A percentile compares a stretch with the other conserved stretches of the same genome.
Evolutionary conservation across 2,888 invertebrate species (phyloP).

Genomic region (Cheilosia grossa): DNA sequence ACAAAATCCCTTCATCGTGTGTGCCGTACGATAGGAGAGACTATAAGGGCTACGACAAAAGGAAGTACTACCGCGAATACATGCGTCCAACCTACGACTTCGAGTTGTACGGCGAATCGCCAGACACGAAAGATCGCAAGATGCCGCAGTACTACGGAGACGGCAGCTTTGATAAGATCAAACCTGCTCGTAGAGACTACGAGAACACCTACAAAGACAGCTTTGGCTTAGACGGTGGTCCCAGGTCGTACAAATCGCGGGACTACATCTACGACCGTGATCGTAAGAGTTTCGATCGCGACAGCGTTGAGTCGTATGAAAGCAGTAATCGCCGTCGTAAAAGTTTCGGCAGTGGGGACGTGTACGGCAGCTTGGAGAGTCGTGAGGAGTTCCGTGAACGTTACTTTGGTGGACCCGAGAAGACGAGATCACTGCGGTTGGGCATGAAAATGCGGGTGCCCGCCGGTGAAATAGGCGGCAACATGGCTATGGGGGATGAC

Average conservation of each 20-base stretch:
- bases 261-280: slow-evolving; percentile 82
- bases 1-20: slow-evolving; percentile 76
- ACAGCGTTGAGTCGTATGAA: slow-evolving; percentile 83
- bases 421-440: slow-evolving; percentile 81
- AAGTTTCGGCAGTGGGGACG: slow-evolving; percentile 83
- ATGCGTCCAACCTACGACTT: slow-evolving; percentile 81
- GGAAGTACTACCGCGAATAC: slow-evolving; percentile 82
- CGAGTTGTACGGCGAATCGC: slow-evolving; percentile 78
- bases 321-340: slow-evolving; percentile 81
- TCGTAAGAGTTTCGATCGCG: slow-evolving; percentile 82
- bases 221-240: slow-evolving; percentile 61
- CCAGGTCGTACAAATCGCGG: slow-evolving; percentile 77
- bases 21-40: slow-evolving; percentile 79
- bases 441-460: slow-evolving; percentile 79
- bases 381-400: slow-evolving; percentile 83
- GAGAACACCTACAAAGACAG: slow-evolving; percentile 81
- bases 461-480: slow-evolving; percentile 32
- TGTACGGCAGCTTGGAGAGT: slow-evolving; percentile 83
- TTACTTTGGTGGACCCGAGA: slow-evolving; percentile 80
- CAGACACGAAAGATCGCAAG: slow-evolving; percentile 76
- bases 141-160: slow-evolving; percentile 76
- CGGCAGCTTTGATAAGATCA: slow-evolving; percentile 74
- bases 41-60: slow-evolving; percentile 79
- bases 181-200: slow-evolving; percentile 78
- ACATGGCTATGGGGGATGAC: slow-evolving; percentile 82